Conservation (phyloP, 2,888 invertebrate genomes). For the Chloroclystis v-ata region DNA sequence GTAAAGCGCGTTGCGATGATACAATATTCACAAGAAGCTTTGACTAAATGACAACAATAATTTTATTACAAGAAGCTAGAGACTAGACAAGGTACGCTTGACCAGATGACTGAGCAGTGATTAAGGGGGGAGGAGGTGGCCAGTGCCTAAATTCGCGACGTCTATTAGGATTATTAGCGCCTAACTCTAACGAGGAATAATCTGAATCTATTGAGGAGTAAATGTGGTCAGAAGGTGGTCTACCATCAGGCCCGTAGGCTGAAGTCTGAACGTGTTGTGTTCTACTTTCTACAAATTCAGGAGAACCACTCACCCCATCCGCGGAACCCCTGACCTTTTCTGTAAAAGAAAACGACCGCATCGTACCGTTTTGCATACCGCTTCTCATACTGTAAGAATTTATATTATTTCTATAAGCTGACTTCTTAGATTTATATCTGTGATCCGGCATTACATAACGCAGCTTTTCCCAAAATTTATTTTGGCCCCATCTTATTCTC, state of each 20-base stretch:
- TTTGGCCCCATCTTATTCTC: slow-evolving; percentile 91
- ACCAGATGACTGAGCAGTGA: slow-evolving; percentile 67
- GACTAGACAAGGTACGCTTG: slow-evolving; percentile 76
- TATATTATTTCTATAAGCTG: slow-evolving; percentile 86
- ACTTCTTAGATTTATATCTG: slow-evolving; percentile 63
- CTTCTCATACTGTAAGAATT: slow-evolving; percentile 89
- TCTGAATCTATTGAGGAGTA: slow-evolving; percentile 94
- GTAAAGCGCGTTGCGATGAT: slow-evolving; percentile 70
- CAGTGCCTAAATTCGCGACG: slow-evolving; percentile 68
- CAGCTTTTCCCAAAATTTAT: slow-evolving; percentile 95
- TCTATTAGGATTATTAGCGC: slow-evolving; percentile 63
- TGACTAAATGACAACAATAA: slow-evolving; percentile 53
- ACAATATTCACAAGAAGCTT: slow-evolving; percentile 72
- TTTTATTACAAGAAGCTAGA: slow-evolving; percentile 47
- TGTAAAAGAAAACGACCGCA: slow-evolving; percentile 80
- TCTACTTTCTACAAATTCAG: slow-evolving; percentile 64
- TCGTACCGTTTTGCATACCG: slow-evolving; percentile 78
- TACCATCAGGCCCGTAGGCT: slow-evolving; percentile 74
- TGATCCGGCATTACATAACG: slow-evolving; percentile 92
- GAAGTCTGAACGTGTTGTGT: slow-evolving; percentile 60
- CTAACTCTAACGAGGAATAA: slow-evolving; percentile 89
- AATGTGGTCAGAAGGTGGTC: slow-evolving; percentile 91
- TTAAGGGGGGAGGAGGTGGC: slow-evolving; percentile 68
- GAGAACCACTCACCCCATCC: slow-evolving; percentile 81
- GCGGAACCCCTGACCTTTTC: slow-evolving; percentile 64